Conservation (phyloP, 2,797 vertebrate genomes). For the Darevskia nairensis region DNA sequence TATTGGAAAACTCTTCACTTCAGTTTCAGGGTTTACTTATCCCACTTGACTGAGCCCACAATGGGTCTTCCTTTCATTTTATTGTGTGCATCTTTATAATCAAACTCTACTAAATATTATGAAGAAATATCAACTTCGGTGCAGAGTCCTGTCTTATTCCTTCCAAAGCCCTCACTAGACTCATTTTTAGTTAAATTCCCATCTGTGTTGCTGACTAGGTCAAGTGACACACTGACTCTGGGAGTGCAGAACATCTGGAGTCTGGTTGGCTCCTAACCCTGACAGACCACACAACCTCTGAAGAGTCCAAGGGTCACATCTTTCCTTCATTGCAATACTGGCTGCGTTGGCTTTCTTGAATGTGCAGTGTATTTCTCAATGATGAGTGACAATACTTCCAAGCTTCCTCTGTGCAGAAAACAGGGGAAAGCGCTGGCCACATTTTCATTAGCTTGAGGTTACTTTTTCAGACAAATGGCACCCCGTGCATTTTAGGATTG, state of each 20-base stretch:
- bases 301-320: constrained; percentile 35
- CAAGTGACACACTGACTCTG: constrained; percentile 61
- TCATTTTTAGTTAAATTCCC: constrained; percentile 52
- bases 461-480: constrained; percentile 72
- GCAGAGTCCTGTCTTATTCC: constrained; percentile 44
- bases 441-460: constrained; percentile 61
- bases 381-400: constrained; percentile 48
- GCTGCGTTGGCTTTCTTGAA: constrained; percentile 37
- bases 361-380: constrained; percentile 29
- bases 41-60: constrained; percentile 26
- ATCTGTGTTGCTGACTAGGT: constrained; percentile 63
- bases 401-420: constrained; percentile 31
- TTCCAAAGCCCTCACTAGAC: no score
- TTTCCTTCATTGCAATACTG: constrained; percentile 27
- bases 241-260: constrained; percentile 57
- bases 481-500: constrained; percentile 41
- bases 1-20: constrained; percentile 4
- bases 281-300: constrained; percentile 46
- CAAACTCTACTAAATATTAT: constrained; percentile 49
- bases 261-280: constrained; percentile 37
- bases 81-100: constrained; percentile 37
- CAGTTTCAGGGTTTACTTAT: constrained; percentile 22
- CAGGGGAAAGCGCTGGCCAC: constrained; percentile 49
- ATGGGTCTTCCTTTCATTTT: constrained; percentile 25
- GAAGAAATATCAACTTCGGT: constrained; percentile 31